Evolutionary conservation across 2,888 invertebrate species (phyloP), one percentile per base, ranked within the genome.

Genomic region (Phrixothrix hirtus): DNA sequence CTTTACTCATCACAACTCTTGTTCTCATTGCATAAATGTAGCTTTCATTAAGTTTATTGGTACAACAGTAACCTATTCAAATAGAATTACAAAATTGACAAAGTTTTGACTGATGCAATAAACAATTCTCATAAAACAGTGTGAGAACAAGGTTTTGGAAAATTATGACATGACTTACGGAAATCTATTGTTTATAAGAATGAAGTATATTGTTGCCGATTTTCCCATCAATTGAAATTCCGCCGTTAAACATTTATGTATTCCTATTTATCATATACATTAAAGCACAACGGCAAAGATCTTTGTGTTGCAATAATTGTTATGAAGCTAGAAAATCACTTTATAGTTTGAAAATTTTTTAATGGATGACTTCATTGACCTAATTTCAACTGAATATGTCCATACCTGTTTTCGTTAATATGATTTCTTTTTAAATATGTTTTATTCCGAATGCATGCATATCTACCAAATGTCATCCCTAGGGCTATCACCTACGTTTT

Each of bases 131-230:
- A 42, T 41, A 52, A 46, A 27, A 36, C 32, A 17, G 27, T 53
- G 43, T 53, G 53, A 48, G 53, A 53, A 53, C 47, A 43, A 39
- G 53, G 53, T 44, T 53, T 53, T 52, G 29, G 39, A 48, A 43
- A 35, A 43, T 48, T 53, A 48, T 53, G 53, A 53, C 53, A 53
- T 32, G 21, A 15, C 43, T 53, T 48, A 31, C 46, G 57, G 57
- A 54, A 57, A 54, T 38, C 37, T 25, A 51, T 54, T 57, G 54
- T 57, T 45, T 16, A 44, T 41, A 41, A 36, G 39, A 21, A 21
- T 34, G 39, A 35, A 44, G 32, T 25, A 25, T 44, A 39, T 54
- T 46, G 42, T 55, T 45, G 21, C 26, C 44, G 38, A 31, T 46
- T 51, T 47, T 56, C 57, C 39, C 45, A 48, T 49, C 43, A 37